A percentile compares a stretch with the other conserved stretches of the same genome.
These are phyloP conservation scores for Passer montanus DNA, from an alignment of 2,113 vertebrate species.

Conservation along the genomic window DNA sequence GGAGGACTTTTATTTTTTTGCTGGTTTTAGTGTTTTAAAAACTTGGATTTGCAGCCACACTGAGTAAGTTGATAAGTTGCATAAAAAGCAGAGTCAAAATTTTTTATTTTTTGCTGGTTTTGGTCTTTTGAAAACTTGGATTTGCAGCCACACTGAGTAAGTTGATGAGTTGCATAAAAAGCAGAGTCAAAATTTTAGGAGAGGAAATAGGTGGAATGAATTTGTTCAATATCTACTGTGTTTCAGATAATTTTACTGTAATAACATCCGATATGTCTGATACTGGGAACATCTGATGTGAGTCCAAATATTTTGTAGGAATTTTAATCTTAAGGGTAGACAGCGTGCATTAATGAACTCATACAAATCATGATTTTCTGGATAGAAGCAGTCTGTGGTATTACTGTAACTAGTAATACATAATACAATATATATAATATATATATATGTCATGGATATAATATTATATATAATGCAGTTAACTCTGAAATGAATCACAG, in stretches of 20 bases:
- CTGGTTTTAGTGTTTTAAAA: not conserved
- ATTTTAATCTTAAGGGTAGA: not conserved
- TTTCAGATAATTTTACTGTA: not conserved
- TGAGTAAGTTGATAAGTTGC: rapidly evolving
- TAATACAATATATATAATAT: not conserved
- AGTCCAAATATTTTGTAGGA: not conserved
- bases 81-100: not conserved
- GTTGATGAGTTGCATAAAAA: not conserved
- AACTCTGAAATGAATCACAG: not conserved
- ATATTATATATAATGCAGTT: not conserved
- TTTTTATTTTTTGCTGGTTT: not conserved
- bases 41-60: not conserved
- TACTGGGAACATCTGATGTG: not conserved
- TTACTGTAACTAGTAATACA: not conserved
- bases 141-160: not conserved
- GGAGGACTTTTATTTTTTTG: no score
- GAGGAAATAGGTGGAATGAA: not conserved
- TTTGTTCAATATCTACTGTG: not conserved
- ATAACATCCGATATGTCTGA: not conserved
- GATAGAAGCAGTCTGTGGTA: not conserved
- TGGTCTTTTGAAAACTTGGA: not conserved
- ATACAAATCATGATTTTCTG: not conserved
- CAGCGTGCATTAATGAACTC: not conserved
- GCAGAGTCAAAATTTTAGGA: not conserved
- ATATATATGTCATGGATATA: not conserved